Evolutionary conservation across 2,797 vertebrate genomes (phyloP).

Genomic region (Brachyrhaphis roseni): DNA sequence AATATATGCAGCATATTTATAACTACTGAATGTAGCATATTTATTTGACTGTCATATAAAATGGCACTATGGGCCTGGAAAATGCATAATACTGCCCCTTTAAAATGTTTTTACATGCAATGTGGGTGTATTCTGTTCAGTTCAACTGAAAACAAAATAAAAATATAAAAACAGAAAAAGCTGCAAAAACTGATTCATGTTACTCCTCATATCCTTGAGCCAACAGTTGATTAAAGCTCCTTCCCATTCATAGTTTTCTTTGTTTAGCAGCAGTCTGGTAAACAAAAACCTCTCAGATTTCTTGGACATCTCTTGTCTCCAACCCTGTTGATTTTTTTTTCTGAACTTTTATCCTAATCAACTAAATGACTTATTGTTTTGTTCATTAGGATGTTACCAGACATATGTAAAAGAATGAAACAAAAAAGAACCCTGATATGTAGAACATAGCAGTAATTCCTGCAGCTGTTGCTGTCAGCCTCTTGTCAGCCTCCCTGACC

Average conservation of each 20-base stretch:
- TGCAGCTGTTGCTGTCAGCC: background rate
- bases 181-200: background rate
- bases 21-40: too few relatives aligned
- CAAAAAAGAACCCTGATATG: background rate
- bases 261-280: background rate
- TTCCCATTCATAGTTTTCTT: background rate
- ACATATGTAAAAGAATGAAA: background rate
- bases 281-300: background rate
- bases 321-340: background rate
- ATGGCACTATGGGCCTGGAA: too few relatives aligned
- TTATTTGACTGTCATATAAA: too few relatives aligned
- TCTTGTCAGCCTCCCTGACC: background rate
- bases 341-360: background rate
- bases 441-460: background rate
- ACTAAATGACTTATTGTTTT: background rate
- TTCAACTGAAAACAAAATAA: background rate
- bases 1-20: too few relatives aligned
- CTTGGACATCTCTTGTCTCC: background rate
- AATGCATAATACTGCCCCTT: background rate
- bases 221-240: background rate
- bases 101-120: background rate
- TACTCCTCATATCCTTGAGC: background rate
- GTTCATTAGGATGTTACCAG: background rate
- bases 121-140: background rate
- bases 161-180: background rate